Evolutionary conservation across 2,797 vertebrate species (phyloP).

Genomic region (Gymnodraco acuticeps): DNA sequence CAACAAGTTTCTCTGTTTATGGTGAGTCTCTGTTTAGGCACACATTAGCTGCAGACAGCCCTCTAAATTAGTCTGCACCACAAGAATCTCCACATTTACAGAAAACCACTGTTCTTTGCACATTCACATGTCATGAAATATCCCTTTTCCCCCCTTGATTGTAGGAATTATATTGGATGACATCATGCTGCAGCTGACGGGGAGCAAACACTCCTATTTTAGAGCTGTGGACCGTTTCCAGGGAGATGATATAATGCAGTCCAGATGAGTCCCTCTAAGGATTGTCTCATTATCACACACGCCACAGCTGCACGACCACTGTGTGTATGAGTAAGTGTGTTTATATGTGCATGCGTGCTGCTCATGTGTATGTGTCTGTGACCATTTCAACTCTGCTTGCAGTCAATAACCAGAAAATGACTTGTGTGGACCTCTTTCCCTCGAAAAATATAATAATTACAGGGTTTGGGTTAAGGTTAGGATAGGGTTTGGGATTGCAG

Average conservation of each 20-base stretch:
- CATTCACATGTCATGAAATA: constrained; percentile 76
- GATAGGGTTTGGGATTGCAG: constrained; percentile 72
- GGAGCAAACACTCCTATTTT: constrained; percentile 78
- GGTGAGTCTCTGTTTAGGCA: constrained; percentile 58
- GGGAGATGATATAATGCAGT: constrained; percentile 80
- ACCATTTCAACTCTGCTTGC: constrained; percentile 82
- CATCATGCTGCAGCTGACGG: constrained; percentile 83
- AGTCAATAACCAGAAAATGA: constrained; percentile 84
- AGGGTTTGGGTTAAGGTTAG: constrained; percentile 79
- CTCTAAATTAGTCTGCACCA: constrained; percentile 63
- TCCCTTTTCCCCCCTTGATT: constrained; percentile 64
- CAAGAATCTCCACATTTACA: constrained; percentile 69
- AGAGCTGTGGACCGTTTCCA: constrained; percentile 77
- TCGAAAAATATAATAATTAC: constrained; percentile 77
- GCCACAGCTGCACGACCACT: constrained; percentile 75
- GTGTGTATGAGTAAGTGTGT: constrained; percentile 47
- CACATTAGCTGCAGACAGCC: constrained; percentile 63
- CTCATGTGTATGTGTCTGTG: constrained; percentile 53
- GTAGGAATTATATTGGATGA: constrained; percentile 80
- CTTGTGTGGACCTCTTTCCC: constrained; percentile 75
- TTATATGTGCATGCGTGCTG: constrained; percentile 20
- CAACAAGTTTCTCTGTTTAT: constrained; percentile 61
- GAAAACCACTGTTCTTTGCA: constrained; percentile 71
- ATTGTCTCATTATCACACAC: constrained; percentile 83
- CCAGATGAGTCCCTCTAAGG: constrained; percentile 80